Conservation (phyloP, 37 sponge, comb jelly and placozoan species). For the Halichondria panicea region DNA sequence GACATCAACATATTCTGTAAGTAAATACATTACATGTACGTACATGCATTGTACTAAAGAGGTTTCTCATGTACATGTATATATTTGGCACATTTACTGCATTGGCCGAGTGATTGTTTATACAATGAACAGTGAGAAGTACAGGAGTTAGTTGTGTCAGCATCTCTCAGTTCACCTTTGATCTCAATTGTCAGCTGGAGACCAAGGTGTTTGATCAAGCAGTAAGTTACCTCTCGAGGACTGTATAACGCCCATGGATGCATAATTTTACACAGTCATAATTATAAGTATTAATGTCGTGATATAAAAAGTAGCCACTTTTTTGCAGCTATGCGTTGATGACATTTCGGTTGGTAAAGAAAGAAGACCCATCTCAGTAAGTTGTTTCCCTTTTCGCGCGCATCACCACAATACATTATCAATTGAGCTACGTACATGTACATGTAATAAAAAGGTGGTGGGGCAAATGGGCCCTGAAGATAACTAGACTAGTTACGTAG, state of each 20-base stretch:
- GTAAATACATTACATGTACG: not conserved
- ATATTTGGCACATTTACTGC: not conserved
- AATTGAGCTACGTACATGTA: no score
- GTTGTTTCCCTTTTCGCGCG: not conserved
- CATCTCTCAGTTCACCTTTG: slow-evolving; percentile 44
- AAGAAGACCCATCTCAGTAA: slow-evolving; percentile 19
- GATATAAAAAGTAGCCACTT: no score
- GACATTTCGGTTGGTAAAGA: slow-evolving; percentile 37
- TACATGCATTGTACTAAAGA: not conserved
- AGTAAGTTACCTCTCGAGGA: not conserved
- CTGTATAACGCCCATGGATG: not conserved
- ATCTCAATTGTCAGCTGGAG: slow-evolving; percentile 9
- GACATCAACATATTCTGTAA: slow-evolving; percentile 54
- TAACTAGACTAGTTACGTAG: no score
- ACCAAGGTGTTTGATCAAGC: not conserved
- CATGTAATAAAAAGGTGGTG: no score
- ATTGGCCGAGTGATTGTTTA: not conserved
- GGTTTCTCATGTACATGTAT: not conserved
- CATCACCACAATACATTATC: no score
- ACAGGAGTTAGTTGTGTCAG: not conserved
- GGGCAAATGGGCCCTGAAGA: no score
- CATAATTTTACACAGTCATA: no score
- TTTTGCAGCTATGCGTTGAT: no score
- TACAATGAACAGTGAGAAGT: not conserved
- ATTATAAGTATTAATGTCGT: no score